Evolutionary conservation across 2,888 invertebrate genomes (phyloP), one percentile per base, ranked within the genome.

Genomic region (Cosmia trapezina): DNA sequence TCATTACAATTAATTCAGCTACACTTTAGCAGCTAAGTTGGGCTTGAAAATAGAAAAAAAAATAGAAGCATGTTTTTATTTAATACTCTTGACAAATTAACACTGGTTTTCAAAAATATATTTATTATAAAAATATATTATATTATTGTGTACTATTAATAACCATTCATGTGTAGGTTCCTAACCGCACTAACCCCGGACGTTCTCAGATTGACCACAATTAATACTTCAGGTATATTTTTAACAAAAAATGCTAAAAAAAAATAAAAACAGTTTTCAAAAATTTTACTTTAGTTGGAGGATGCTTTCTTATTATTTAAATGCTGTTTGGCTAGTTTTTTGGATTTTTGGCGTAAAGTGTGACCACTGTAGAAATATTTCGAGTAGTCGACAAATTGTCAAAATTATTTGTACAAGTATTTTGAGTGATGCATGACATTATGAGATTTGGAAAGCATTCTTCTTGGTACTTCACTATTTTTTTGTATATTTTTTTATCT

Each of bases 141-240:
- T 67, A 78, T 53, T 82, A 81, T 84, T 80, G 78, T 86, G 86
- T 87, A 89, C 81, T 88, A 78, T 80, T 86, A 86, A 86, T 74
- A 61, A 87, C 67, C 51, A 82, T 86, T 82, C 77, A 86, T 93
- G 93, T 91, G 89, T 96, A 96, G 96, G 96, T 96, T 96, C 94
- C 95, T 96, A 94, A 95, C 96, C 88, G 96, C 96, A 91, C 92
- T 96, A 94, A 96, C 96, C 88, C 96, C 96, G 87, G 96, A 96
- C 89, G 96, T 96, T 88, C 94, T 96, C 91, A 95, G 96, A 94
- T 93, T 96, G 94, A 96, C 96, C 78, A 96, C 96, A 89, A 96
- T 96, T 88, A 96, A 96, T 93, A 94, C 92, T 87, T 93, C 96
- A 96, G 96, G 96, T 96, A 95, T 90, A 91, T 87, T 87, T 89